Conservation (phyloP, 1,140 invertebrate species). For the Stenopsyche tienmushanensis region DNA sequence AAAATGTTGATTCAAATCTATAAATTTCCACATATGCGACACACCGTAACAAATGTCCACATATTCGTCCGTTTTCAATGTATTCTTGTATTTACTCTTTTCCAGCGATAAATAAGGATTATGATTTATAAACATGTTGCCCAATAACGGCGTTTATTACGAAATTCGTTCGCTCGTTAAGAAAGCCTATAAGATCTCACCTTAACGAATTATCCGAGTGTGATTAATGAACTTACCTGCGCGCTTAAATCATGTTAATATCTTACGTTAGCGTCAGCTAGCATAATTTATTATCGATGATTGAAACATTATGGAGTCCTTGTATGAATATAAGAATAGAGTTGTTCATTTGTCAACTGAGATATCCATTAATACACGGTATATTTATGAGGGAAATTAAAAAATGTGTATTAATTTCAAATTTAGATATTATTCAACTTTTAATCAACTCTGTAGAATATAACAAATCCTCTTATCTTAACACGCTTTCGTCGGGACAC, state of each 20-base stretch:
- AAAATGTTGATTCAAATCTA: no score
- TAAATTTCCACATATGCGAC: no score
- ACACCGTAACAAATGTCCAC: background rate
- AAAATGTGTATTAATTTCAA: no score
- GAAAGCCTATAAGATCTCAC: constrained; percentile 12
- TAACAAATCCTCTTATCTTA: no score
- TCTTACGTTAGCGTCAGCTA: constrained; percentile 7
- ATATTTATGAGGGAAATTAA: no score
- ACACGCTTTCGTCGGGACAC: no score
- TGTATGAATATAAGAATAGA: background rate
- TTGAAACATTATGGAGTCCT: constrained; percentile 17
- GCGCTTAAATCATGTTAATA: constrained; percentile 22
- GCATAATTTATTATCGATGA: constrained; percentile 16
- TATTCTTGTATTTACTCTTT: constrained; percentile 1
- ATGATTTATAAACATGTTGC: background rate
- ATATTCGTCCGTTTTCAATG: constrained; percentile 2
- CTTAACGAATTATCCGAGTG: constrained; percentile 12
- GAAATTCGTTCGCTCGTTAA: no score
- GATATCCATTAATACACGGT: no score
- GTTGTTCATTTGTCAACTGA: constrained; percentile 7
- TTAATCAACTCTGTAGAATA: no score
- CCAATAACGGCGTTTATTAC: background rate
- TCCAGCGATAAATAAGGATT: background rate
- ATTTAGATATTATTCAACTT: no score
- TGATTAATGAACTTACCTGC: constrained; percentile 20